Evolutionary conservation across 1,140 invertebrate genomes (phyloP).

Genomic region (Branchinecta lynchi): DNA sequence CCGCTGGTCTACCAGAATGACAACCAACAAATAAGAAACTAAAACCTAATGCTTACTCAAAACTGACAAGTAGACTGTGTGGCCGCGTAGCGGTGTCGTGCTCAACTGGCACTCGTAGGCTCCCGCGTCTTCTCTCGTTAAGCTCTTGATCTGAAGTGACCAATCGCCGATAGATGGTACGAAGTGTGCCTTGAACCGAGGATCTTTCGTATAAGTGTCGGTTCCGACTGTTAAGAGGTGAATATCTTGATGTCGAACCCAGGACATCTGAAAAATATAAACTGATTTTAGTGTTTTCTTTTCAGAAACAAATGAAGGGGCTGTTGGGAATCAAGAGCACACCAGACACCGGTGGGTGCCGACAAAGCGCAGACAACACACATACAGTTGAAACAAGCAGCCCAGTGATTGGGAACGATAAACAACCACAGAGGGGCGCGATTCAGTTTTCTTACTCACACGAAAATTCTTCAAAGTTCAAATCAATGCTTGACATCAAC

Average conservation of each 20-base stretch:
- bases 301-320: neutral
- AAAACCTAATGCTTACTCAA: conserved; percentile 50
- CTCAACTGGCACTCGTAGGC: conserved; percentile 75
- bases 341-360: too few species aligned
- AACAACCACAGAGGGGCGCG: too few species aligned
- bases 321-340: too few species aligned
- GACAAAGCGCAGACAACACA: too few species aligned
- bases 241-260: conserved; percentile 31
- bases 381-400: too few species aligned
- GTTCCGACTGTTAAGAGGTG: conserved; percentile 30
- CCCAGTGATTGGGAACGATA: too few species aligned
- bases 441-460: too few species aligned
- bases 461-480: too few species aligned
- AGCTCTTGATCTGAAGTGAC: conserved; percentile 61
- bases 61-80: conserved; percentile 66
- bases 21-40: too few species aligned
- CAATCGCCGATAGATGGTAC: conserved; percentile 53
- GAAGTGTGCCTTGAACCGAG: conserved; percentile 23
- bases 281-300: neutral
- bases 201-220: conserved; percentile 25
- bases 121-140: conserved; percentile 28
- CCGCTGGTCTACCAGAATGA: too few species aligned
- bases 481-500: too few species aligned
- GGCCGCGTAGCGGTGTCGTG: conserved; percentile 69
- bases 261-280: conserved; percentile 28